A percentile compares a stretch with the other conserved stretches of the same genome.
phyloP scores from a whole-genome alignment of 1,140 invertebrate genomes.

The Tetramorium simillimum region DNA sequence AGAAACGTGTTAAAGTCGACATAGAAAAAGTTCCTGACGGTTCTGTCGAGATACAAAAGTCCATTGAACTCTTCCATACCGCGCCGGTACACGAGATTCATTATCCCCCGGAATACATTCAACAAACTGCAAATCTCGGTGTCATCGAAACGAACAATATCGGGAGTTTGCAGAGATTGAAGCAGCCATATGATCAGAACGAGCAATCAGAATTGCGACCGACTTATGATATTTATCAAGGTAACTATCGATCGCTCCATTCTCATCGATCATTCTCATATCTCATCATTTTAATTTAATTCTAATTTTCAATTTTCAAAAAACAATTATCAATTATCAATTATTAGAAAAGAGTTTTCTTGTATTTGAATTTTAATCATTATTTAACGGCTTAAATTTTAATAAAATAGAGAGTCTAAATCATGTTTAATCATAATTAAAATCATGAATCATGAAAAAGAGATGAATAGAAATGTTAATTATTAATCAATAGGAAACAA shows the following conservation, averaged over 20 bases:
- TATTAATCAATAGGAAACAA: conserved; percentile 5
- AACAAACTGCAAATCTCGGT: conserved; percentile 43
- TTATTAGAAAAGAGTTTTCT: background rate
- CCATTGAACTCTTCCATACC: conserved; percentile 80
- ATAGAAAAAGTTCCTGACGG: conserved; percentile 43
- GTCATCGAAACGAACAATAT: conserved; percentile 46
- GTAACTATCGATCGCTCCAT: background rate
- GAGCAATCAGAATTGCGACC: conserved; percentile 18
- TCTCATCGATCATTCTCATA: no score
- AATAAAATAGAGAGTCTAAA: background rate
- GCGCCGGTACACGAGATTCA: conserved; percentile 80
- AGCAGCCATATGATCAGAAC: conserved; percentile 3
- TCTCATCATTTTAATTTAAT: background rate
- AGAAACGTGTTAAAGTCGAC: conserved; percentile 16
- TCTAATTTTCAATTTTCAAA: background rate
- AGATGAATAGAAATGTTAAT: background rate
- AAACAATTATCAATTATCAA: background rate
- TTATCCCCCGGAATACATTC: conserved; percentile 76
- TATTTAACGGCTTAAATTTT: background rate
- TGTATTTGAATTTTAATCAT: background rate
- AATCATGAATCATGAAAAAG: no score
- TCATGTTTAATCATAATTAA: no score
- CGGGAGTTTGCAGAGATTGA: conserved; percentile 11
- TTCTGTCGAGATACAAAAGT: conserved; percentile 82
- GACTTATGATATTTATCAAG: conserved; percentile 26